A percentile compares a stretch with the other conserved stretches of the same genome.
Evolutionary conservation across 2,113 vertebrate species (phyloP).

Genomic region (Siniperca knerii): DNA sequence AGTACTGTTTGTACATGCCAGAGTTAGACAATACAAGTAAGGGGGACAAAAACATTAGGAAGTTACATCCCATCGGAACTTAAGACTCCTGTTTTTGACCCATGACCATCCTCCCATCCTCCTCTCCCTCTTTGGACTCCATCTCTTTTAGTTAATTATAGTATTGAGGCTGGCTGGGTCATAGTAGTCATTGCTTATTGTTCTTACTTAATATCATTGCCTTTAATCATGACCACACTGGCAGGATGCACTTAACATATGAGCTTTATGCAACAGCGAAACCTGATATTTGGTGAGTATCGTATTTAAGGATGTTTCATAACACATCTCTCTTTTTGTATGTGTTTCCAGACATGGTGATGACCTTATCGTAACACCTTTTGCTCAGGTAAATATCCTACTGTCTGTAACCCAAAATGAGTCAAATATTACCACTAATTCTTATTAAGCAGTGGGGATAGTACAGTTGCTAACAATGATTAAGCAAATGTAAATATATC

Average conservation of each 20-base stretch:
- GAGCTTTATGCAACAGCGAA: neutral
- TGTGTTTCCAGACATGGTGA: conserved; percentile 91
- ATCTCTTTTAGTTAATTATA: conserved; percentile 28
- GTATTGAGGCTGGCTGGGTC: conserved; percentile 9
- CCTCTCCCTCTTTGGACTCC: neutral
- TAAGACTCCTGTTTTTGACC: conserved; percentile 29
- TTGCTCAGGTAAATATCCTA: conserved; percentile 89
- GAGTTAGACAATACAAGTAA: no score
- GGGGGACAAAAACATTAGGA: no score
- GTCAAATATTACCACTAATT: neutral
- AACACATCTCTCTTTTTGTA: neutral
- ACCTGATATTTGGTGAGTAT: neutral
- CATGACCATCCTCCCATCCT: neutral
- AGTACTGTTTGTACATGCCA: no score
- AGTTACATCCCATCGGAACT: neutral
- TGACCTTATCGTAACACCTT: conserved; percentile 98
- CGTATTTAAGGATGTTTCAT: neutral
- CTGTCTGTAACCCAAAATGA: neutral
- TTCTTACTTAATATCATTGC: conserved; percentile 3
- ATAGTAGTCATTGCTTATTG: neutral
- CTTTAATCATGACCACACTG: neutral
- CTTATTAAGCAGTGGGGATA: neutral
- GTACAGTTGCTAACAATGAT: neutral
- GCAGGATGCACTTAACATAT: neutral
- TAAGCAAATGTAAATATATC: neutral